Percentiles rank a stretch among this genome's conserved stretches.
phyloP scores from a whole-genome alignment of 2,888 invertebrate species.

The Dryomyza anilis region DNA sequence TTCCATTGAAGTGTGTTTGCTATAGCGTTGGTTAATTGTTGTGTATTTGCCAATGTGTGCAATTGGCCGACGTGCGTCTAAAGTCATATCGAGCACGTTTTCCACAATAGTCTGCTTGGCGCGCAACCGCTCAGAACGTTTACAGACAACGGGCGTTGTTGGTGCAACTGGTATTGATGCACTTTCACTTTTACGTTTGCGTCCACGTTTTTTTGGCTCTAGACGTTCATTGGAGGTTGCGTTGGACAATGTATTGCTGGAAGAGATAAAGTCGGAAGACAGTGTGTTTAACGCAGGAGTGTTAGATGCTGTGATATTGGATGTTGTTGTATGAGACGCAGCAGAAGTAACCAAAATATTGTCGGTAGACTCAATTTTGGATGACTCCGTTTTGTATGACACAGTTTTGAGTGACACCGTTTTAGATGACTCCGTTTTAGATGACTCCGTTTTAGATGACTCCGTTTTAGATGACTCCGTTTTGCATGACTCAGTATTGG shows the following conservation, averaged over 20 bases:
- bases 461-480: no score
- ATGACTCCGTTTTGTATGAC: no score
- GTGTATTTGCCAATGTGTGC: constrained; percentile 19
- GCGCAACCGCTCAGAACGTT: constrained; percentile 37
- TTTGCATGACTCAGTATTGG: no score
- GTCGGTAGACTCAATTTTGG: no score
- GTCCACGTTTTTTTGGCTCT: constrained; percentile 25
- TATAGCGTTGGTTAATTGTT: not conserved
- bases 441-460: no score
- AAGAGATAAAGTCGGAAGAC: not conserved
- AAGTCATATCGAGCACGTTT: not conserved
- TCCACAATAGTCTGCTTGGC: constrained; percentile 23
- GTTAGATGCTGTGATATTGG: no score
- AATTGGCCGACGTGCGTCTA: not conserved
- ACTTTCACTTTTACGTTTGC: constrained; percentile 34
- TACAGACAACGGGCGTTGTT: constrained; percentile 23
- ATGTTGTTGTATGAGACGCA: no score
- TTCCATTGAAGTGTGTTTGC: not conserved
- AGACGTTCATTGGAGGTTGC: not conserved
- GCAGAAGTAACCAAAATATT: no score
- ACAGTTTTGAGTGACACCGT: no score
- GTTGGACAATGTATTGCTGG: not conserved
- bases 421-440: no score
- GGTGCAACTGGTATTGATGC: not conserved
- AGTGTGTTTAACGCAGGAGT: no score